Percentiles rank a stretch among this genome's conserved stretches.
phyloP scores from a whole-genome alignment of 2,888 invertebrate genomes.

The Drosophila nr. perissopoda region DNA sequence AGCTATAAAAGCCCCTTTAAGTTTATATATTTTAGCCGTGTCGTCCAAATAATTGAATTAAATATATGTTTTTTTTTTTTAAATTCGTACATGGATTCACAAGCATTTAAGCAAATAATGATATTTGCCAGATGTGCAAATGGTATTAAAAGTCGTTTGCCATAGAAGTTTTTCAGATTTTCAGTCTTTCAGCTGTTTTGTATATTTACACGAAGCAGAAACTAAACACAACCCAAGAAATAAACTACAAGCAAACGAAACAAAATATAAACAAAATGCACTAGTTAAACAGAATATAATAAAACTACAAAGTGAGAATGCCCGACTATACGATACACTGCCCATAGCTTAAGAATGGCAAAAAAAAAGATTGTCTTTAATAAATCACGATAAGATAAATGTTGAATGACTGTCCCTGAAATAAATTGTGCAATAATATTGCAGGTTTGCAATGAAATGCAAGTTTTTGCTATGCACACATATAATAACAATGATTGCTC shows the following conservation, averaged over 20 bases:
- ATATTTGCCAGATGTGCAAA: constrained; percentile 44
- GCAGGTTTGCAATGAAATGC: background rate
- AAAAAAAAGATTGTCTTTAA: background rate
- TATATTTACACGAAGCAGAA: constrained; percentile 67
- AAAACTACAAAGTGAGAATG: background rate
- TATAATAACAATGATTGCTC: background rate
- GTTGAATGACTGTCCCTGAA: background rate
- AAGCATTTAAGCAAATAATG: constrained; percentile 3
- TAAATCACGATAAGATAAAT: background rate
- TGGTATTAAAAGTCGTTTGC: constrained; percentile 31
- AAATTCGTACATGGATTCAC: constrained; percentile 4
- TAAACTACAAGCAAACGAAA: constrained; percentile 48
- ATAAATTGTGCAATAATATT: background rate
- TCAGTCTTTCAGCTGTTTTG: constrained; percentile 46
- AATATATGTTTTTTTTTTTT: constrained; percentile 11
- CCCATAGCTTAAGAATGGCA: background rate
- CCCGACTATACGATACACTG: constrained; percentile 9
- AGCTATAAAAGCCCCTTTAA: background rate
- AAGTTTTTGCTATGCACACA: background rate
- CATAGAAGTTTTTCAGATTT: constrained; percentile 35
- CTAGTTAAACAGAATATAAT: constrained; percentile 37
- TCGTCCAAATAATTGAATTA: constrained; percentile 1
- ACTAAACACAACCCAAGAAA: constrained; percentile 54
- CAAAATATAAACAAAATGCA: constrained; percentile 66
- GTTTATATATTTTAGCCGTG: background rate